Conservation (phyloP, 2,113 vertebrate genomes). For the Menidia beryllina region DNA sequence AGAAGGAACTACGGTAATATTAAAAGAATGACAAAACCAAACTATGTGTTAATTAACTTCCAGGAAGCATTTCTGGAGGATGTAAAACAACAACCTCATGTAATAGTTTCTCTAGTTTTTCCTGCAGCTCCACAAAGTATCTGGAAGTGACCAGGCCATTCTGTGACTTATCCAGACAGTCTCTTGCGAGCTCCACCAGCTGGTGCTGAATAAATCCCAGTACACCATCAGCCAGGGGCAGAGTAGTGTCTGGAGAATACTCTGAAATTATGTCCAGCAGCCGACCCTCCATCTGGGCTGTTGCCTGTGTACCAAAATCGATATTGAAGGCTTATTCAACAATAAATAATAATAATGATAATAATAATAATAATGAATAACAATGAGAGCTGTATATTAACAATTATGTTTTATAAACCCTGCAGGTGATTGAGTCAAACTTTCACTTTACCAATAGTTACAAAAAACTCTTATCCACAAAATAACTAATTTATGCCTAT, state of each 20-base stretch:
- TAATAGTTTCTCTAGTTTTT: constrained; percentile 94
- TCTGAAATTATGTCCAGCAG: constrained; percentile 87
- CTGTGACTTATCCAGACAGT: constrained; percentile 93
- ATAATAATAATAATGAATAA: too few relatives aligned
- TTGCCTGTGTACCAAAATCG: constrained; percentile 83
- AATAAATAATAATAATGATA: too few relatives aligned
- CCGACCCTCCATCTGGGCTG: constrained; percentile 93
- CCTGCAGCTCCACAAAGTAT: constrained; percentile 96
- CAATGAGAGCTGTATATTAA: too few relatives aligned
- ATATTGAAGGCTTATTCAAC: background rate
- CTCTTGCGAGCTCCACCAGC: constrained; percentile 91
- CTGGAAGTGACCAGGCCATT: constrained; percentile 90
- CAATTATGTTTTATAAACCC: background rate
- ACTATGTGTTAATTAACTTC: too few relatives aligned
- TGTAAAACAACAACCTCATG: constrained; percentile 82
- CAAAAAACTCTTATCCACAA: background rate
- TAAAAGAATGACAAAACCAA: too few relatives aligned
- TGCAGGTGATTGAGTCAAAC: background rate
- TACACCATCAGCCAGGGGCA: constrained; percentile 91
- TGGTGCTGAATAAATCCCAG: constrained; percentile 97
- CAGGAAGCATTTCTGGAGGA: background rate
- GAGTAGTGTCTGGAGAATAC: constrained; percentile 80
- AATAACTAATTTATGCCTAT: background rate
- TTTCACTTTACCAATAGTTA: constrained; percentile 9
- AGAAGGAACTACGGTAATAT: too few relatives aligned